These are phyloP conservation scores for Sus scrofa DNA, from an alignment of 2,113 vertebrate genomes.

Conservation along the genomic window DNA sequence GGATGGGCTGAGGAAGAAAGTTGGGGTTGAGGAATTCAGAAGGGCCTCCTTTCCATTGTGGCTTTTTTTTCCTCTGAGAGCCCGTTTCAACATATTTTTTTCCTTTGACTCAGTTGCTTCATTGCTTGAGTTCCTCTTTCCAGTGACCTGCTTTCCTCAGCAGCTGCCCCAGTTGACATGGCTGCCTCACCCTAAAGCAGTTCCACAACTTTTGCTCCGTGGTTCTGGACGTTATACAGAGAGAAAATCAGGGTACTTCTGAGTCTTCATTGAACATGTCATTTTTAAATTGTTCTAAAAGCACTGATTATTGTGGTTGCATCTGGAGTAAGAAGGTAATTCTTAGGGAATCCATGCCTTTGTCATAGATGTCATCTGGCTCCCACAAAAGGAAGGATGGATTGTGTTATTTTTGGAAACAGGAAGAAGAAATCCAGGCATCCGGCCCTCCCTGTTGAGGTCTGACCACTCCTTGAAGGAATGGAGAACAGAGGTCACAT, in stretches of 20 bases:
- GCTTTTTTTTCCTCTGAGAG: fast-evolving
- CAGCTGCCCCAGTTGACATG: neutral
- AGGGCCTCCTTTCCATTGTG: neutral
- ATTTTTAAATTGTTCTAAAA: slow-evolving; percentile 39
- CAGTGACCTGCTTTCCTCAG: neutral
- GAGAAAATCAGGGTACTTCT: neutral
- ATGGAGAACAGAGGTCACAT: slow-evolving; percentile 7
- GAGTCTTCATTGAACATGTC: neutral
- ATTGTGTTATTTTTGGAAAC: neutral
- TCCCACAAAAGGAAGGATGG: neutral
- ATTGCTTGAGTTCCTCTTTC: slow-evolving; percentile 12
- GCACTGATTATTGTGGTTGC: slow-evolving; percentile 1
- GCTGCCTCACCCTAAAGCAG: neutral
- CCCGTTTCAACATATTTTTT: neutral
- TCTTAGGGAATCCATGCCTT: slow-evolving; percentile 33
- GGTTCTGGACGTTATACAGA: neutral
- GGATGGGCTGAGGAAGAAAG: neutral
- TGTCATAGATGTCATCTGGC: neutral
- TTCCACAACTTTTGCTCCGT: neutral
- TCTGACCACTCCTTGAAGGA: neutral
- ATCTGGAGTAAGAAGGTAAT: slow-evolving; percentile 44
- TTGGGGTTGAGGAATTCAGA: neutral
- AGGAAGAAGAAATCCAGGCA: neutral
- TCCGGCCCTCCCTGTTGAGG: neutral
- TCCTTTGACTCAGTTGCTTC: slow-evolving; percentile 10